Evolutionary conservation across 1,140 invertebrate genomes (phyloP), one percentile per base, ranked within the genome.

Genomic region (Hycleus cichorii): DNA sequence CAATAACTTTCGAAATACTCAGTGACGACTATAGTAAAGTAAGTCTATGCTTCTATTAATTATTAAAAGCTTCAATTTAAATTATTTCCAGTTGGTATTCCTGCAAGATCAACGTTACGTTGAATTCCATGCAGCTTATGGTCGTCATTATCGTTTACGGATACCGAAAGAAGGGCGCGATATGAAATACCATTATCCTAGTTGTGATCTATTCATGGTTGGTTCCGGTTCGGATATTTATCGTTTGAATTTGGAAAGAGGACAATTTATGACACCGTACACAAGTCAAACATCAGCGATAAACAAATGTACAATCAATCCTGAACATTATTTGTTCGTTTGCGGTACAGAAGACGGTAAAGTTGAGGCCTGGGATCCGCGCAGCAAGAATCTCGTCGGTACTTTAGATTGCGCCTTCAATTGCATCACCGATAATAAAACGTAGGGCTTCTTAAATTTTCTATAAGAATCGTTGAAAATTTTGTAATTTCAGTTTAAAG

Each of bases 101-200:
- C 72, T 92, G 44, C 88, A 90, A 75, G 92, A 80, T 75, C 89
- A 88, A 82, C 83, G 96, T 50, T 93, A 89, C 76, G 80, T 99
- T 47, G 97, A 99, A 78, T 90, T 99, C 72, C 97, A 99, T 79
- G 85, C 89, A 49, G 89, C 90, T 57, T 85, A 88, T 77, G 97
- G 97, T 0, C 80, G 91, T 47, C 95, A 98, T 75, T 93, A 93
- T 71, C 79, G 91, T 68, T 77, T 96, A 3, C 77, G 97, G 63
- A 93, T 99, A 67, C 97, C 97, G 7, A 89, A 93, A 72, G 96
- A 92, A 82, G 96, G 96, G 1, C 80, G 93, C 58, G 97, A 99
- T 74, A 81, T 99, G 76, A 83, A 89, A 57, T 98, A 95, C 74
- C 91, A 97, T 76, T 82, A 83, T 68, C 84, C 89, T 12, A 87